phyloP scores from a whole-genome alignment of 1,140 invertebrate genomes.

The Diorhabda elongata region DNA sequence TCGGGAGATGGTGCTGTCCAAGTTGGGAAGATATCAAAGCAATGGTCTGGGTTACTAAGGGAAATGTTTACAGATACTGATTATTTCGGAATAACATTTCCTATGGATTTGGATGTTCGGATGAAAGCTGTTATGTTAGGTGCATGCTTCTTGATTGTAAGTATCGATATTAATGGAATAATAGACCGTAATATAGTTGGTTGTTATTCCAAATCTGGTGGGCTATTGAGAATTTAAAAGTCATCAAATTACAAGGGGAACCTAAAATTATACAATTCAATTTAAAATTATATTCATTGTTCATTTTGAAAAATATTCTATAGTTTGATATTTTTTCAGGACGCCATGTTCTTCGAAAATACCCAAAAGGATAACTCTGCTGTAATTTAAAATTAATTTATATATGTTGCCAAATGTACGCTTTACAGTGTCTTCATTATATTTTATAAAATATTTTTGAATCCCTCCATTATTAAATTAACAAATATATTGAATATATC shows the following conservation, averaged over 20 bases:
- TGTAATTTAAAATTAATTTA: background rate
- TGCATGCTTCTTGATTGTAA: slow-evolving; percentile 47
- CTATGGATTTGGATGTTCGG: slow-evolving; percentile 57
- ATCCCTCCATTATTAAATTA: too few relatives aligned
- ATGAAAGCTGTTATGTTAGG: slow-evolving; percentile 60
- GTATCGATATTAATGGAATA: slow-evolving; percentile 15
- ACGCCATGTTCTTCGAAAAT: slow-evolving; percentile 44
- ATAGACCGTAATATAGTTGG: too few relatives aligned
- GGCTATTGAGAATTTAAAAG: too few relatives aligned
- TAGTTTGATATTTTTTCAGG: slow-evolving; percentile 27
- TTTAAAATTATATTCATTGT: background rate
- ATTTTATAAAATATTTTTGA: too few relatives aligned
- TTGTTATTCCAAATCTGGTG: too few relatives aligned
- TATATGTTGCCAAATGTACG: too few relatives aligned
- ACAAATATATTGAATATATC: too few relatives aligned
- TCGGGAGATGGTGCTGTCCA: slow-evolving; percentile 49
- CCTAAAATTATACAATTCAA: background rate
- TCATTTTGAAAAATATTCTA: slow-evolving; percentile 10
- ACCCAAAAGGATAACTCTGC: slow-evolving; percentile 17
- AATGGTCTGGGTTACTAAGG: slow-evolving; percentile 55
- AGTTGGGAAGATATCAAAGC: slow-evolving; percentile 58
- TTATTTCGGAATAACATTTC: slow-evolving; percentile 59
- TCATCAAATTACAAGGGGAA: too few relatives aligned
- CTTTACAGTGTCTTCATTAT: too few relatives aligned
- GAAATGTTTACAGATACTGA: slow-evolving; percentile 61